Evolutionary conservation across 2,888 invertebrate species (phyloP).

Genomic region (Hedychridium roseum): DNA sequence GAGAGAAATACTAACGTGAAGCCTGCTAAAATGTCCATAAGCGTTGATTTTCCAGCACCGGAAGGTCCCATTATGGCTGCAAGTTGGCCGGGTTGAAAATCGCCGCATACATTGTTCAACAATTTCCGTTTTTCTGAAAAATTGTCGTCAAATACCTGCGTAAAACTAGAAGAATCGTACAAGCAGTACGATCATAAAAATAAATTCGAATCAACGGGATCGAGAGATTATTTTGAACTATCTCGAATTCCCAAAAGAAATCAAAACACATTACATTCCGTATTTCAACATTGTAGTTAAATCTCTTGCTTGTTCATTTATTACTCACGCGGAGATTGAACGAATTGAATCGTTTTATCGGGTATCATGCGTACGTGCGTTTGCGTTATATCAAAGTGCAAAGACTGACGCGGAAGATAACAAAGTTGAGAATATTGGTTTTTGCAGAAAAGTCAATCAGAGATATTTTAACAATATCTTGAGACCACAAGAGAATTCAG

Average conservation of each 20-base stretch:
- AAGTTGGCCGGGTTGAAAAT: conserved; percentile 78
- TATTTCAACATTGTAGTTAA: background rate
- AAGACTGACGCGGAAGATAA: too few species aligned
- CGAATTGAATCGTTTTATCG: too few species aligned
- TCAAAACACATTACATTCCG: background rate
- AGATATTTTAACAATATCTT: too few species aligned
- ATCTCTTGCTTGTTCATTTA: background rate
- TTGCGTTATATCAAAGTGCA: too few species aligned
- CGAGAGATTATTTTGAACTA: background rate
- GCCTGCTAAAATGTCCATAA: conserved; percentile 89
- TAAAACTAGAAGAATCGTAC: background rate
- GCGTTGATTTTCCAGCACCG: conserved; percentile 87
- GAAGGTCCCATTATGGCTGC: conserved; percentile 90
- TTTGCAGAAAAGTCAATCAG: too few species aligned
- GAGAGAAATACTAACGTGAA: conserved; percentile 76
- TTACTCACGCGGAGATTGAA: too few species aligned
- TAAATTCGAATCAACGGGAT: background rate
- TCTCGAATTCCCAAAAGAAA: background rate
- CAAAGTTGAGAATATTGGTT: too few species aligned
- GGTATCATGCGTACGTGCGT: too few species aligned
- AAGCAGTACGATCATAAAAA: conserved; percentile 5
- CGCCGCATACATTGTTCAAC: conserved; percentile 68
- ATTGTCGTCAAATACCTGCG: background rate
- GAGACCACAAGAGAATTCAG: too few species aligned
- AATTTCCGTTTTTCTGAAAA: conserved; percentile 62